phyloP scores from a whole-genome alignment of 1,140 invertebrate species.

The Drosophila lini region DNA sequence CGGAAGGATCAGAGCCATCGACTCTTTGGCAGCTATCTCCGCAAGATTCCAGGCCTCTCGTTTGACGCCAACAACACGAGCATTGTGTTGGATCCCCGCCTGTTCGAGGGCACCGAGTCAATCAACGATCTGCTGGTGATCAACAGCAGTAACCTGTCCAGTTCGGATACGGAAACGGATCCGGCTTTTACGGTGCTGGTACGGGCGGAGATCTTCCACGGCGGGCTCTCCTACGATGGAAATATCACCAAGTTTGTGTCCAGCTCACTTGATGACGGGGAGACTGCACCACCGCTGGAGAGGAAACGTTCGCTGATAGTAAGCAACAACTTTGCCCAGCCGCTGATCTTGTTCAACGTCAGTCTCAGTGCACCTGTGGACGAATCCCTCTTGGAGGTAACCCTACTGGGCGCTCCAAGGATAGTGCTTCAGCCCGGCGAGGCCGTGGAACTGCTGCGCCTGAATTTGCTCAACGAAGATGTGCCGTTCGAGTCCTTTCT shows the following conservation, averaged over 20 bases:
- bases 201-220: constrained; percentile 74
- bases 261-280: constrained; percentile 5
- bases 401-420: constrained; percentile 71
- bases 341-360: constrained; percentile 60
- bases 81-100: constrained; percentile 60
- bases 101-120: constrained; percentile 57
- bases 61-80: constrained; percentile 60
- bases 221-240: constrained; percentile 55
- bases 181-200: constrained; percentile 63
- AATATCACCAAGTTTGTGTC: constrained; percentile 73
- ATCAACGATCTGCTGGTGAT: constrained; percentile 62
- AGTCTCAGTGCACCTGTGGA: constrained; percentile 53
- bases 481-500: constrained; percentile 54
- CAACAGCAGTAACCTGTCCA: constrained; percentile 17
- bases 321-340: constrained; percentile 65
- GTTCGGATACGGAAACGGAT: constrained; percentile 15
- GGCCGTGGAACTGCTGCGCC: constrained; percentile 53
- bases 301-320: constrained; percentile 56
- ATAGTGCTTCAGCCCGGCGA: constrained; percentile 67
- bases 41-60: constrained; percentile 61
- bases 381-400: constrained; percentile 47
- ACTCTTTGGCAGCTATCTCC: constrained; percentile 59
- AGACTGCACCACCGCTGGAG: constrained; percentile 21
- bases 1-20: constrained; percentile 50
- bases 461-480: constrained; percentile 55